Evolutionary conservation across 53 echinoderm and acorn worm genomes (phyloP), one percentile per base, ranked within the genome.

Genomic region (Crossaster papposus): DNA sequence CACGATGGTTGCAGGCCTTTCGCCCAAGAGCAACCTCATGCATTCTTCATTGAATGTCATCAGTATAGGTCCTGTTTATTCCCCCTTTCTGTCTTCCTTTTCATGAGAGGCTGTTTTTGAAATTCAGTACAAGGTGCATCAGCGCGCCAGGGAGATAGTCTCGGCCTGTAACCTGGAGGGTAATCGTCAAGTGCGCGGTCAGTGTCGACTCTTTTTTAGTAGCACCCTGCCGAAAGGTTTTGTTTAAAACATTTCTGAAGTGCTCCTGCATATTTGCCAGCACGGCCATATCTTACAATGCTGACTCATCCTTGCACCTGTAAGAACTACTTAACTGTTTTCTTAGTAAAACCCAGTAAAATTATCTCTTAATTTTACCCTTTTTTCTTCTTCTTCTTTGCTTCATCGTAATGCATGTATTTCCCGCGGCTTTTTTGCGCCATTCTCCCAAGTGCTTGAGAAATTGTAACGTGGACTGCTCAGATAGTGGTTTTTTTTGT

Each of bases 221-320:
- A 87, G 87, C 62, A 34, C 52, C 77, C 55, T 34, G 54, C 54
- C 58, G 35, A 55, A 87, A 87, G 80, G 80, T 55, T 87, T 87
- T 87, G 76, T 87, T 87, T 76, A 87, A 87, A 87, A 87, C 87
- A 87, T 75, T 75, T 87, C 38, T 77, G 51, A 87, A 75, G 76
- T 87, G 76, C 77, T 24, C 58, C 22, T 87, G 87, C 84, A 87
- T 87, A 87, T 87, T 87, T 77, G 77, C 77, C 54, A 87, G 55
- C 72, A 76, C 53, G 76, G 53, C 87, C 77, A 87, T 87, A 75
- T 77, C 77, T 58, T 58, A 87, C 52, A 29, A 54, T 36, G 76
- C 58, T 87, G 87, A 87, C 87, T 87, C 87, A 87, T 87, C 76
- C 58, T 77, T 22, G 31, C 87, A 72, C 85, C 54, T 75, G 77